Evolutionary conservation across 2,888 invertebrate genomes (phyloP).

Genomic region (Lasioglossum leucozonium): DNA sequence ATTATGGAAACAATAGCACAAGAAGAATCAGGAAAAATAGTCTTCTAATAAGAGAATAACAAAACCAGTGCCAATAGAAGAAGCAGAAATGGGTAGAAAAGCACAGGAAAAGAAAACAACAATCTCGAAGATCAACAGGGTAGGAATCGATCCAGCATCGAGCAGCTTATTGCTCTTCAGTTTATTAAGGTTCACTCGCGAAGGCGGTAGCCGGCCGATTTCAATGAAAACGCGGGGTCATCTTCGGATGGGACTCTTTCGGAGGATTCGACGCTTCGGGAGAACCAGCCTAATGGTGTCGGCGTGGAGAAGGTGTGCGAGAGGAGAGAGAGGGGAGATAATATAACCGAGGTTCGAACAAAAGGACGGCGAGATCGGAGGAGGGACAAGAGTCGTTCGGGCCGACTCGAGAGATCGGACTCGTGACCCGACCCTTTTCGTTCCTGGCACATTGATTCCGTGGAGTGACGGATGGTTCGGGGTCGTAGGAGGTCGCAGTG

Average conservation of each 20-base stretch:
- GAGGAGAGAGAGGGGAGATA: conserved; percentile 23
- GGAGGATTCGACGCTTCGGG: conserved; percentile 45
- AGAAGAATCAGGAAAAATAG: not conserved
- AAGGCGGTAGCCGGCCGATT: conserved; percentile 16
- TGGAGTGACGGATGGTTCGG: conserved; percentile 76
- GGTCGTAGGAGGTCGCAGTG: conserved; percentile 74
- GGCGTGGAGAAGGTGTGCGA: not conserved
- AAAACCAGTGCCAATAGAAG: not conserved
- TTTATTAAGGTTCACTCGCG: conserved; percentile 22
- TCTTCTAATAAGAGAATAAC: not conserved
- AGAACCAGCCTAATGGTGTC: conserved; percentile 57
- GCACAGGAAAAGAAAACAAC: not conserved
- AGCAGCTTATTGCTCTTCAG: not conserved
- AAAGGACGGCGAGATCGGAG: conserved; percentile 46
- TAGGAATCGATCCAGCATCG: not conserved
- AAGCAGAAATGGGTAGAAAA: not conserved
- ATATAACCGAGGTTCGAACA: conserved; percentile 53
- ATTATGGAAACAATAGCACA: not conserved
- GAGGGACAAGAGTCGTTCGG: conserved; percentile 52
- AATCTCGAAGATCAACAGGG: not conserved
- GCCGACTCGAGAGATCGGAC: conserved; percentile 67
- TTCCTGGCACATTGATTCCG: conserved; percentile 76
- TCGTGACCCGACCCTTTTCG: conserved; percentile 74
- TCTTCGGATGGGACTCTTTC: conserved; percentile 24
- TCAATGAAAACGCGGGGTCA: conserved; percentile 57